phyloP scores from a whole-genome alignment of 2,888 invertebrate genomes.

The Sminthurides aquaticus region DNA sequence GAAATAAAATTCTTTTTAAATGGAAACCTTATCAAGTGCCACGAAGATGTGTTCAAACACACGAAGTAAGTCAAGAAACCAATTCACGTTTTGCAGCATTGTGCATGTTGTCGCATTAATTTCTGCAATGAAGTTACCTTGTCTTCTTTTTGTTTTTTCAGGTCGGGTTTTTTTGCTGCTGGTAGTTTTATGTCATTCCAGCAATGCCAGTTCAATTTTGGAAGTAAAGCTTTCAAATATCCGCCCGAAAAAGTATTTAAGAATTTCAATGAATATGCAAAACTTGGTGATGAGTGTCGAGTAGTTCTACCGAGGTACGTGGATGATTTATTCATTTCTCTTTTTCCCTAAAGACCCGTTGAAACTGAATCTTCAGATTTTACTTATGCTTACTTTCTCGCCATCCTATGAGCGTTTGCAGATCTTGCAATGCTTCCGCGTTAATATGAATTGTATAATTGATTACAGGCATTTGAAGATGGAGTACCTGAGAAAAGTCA shows the following conservation, averaged over 20 bases:
- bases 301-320: conserved; percentile 65
- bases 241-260: conserved; percentile 64
- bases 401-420: no score
- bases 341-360: no score
- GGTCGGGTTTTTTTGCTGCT: conserved; percentile 84
- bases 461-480: conserved; percentile 63
- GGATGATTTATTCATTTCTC: no score
- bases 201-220: conserved; percentile 89
- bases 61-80: conserved; percentile 68
- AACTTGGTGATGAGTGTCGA: conserved; percentile 68
- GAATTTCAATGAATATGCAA: conserved; percentile 69
- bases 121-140: not conserved
- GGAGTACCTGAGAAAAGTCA: conserved; percentile 63
- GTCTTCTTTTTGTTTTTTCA: conserved; percentile 45
- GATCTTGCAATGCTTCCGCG: no score
- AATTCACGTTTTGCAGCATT: no score
- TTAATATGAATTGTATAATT: no score
- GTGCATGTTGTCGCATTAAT: not conserved
- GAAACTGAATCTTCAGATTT: no score
- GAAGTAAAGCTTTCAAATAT: conserved; percentile 66
- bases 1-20: conserved; percentile 77
- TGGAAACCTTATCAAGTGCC: conserved; percentile 62
- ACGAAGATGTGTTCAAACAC: conserved; percentile 66
- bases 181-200: conserved; percentile 96
- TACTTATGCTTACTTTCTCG: no score